Conservation (phyloP, 2,797 vertebrate genomes). For the Petrocephalus sullivani region DNA sequence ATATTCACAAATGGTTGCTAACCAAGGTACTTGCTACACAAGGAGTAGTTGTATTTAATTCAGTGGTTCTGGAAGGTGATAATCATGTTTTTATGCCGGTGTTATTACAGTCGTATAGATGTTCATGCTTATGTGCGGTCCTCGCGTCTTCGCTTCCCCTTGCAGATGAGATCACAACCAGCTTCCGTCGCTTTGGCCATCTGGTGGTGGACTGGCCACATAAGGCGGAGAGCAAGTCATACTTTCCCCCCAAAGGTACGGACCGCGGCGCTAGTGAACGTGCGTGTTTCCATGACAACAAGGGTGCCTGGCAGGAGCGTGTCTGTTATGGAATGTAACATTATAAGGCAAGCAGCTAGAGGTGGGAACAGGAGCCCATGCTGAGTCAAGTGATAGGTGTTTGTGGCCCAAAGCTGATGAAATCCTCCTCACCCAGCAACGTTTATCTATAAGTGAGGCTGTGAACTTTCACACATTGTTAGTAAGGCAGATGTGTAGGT, state of each 20-base stretch:
- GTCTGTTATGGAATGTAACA: not conserved
- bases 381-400: not conserved
- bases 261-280: not conserved
- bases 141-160: conserved; percentile 15
- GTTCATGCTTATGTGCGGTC: too few relatives aligned
- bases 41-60: not conserved
- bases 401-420: not conserved
- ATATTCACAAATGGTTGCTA: not conserved
- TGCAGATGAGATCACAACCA: conserved; percentile 95
- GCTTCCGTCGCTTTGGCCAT: conserved; percentile 93
- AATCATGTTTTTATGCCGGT: not conserved
- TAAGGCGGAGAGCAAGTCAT: conserved; percentile 99
- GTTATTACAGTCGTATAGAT: not conserved
- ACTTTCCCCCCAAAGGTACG: conserved; percentile 98
- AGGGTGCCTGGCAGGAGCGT: not conserved
- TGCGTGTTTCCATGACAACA: not conserved
- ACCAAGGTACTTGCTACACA: not conserved
- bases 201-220: conserved; percentile 98
- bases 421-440: not conserved
- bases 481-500: not conserved
- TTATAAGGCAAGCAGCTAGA: not conserved
- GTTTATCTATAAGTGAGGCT: not conserved
- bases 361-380: not conserved
- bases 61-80: not conserved
- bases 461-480: not conserved